phyloP scores from a whole-genome alignment of 1,140 invertebrate genomes.

The Macrostomum lignano region DNA sequence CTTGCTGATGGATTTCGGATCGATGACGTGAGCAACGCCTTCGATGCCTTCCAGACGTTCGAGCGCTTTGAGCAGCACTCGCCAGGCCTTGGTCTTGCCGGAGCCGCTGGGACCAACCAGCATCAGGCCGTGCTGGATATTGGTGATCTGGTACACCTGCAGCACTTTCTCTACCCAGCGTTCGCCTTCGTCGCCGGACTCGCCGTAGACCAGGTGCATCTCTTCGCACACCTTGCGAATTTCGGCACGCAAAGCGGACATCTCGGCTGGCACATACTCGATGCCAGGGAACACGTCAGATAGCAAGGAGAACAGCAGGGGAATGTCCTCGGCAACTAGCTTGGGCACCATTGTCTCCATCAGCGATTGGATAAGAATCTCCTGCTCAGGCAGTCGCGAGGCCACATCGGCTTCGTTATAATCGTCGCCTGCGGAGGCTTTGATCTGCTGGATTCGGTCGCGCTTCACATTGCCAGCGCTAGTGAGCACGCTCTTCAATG shows the following conservation, averaged over 20 bases:
- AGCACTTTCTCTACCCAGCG: slow-evolving; percentile 47
- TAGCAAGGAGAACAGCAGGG: slow-evolving; percentile 70
- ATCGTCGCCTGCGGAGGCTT: slow-evolving; percentile 37
- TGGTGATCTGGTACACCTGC: slow-evolving; percentile 93
- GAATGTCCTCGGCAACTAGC: slow-evolving; percentile 90
- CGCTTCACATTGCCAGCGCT: slow-evolving; percentile 94
- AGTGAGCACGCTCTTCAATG: slow-evolving; percentile 80
- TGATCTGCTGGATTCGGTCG: slow-evolving; percentile 69
- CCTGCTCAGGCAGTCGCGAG: slow-evolving; percentile 76
- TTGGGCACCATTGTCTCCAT: slow-evolving; percentile 99
- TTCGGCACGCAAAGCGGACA: slow-evolving; percentile 58
- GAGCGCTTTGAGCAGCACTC: slow-evolving; percentile 67
- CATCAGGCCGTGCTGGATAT: slow-evolving; percentile 93
- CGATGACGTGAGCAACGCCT: slow-evolving; percentile 90
- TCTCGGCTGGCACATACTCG: slow-evolving; percentile 66
- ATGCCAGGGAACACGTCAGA: slow-evolving; percentile 96
- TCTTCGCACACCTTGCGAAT: slow-evolving; percentile 71
- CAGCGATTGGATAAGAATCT: slow-evolving; percentile 91
- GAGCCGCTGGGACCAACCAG: slow-evolving; percentile 98
- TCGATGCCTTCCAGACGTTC: slow-evolving; percentile 73
- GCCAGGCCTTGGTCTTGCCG: slow-evolving; percentile 88
- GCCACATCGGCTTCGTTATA: slow-evolving; percentile 36
- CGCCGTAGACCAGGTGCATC: slow-evolving; percentile 70
- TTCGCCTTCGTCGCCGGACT: slow-evolving; percentile 49
- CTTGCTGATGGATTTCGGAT: slow-evolving; percentile 85